These are phyloP conservation scores for Scomber colias DNA, from an alignment of 2,113 vertebrate species.

Conservation along the genomic window DNA sequence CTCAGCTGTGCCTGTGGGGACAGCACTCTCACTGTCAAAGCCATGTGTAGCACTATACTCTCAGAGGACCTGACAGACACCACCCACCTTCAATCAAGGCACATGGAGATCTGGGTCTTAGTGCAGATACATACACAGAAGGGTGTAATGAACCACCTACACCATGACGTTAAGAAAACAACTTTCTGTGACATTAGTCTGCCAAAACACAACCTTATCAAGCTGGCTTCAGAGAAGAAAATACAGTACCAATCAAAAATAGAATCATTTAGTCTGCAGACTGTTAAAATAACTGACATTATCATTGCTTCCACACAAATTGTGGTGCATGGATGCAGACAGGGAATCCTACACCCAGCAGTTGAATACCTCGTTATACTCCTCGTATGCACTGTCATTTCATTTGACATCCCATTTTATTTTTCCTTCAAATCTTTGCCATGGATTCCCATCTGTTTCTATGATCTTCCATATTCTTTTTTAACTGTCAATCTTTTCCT, in stretches of 20 bases:
- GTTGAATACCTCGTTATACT: slow-evolving; percentile 1
- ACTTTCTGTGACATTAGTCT: not conserved
- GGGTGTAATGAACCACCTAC: slow-evolving; percentile 16
- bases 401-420: not conserved
- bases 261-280: slow-evolving; percentile 11
- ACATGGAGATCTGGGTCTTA: slow-evolving; percentile 7
- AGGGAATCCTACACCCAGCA: too few relatives aligned
- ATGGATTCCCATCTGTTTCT: slow-evolving; percentile 26
- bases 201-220: not conserved
- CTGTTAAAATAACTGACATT: slow-evolving; percentile 18
- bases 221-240: not conserved
- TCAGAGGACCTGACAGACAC: slow-evolving; percentile 48
- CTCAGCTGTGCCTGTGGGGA: slow-evolving; percentile 40
- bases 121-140: not conserved
- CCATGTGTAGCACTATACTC: slow-evolving; percentile 52
- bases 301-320: slow-evolving; percentile 15
- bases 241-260: slow-evolving; percentile 1
- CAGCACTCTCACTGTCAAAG: slow-evolving; percentile 62
- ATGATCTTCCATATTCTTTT: not conserved
- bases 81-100: slow-evolving; percentile 9
- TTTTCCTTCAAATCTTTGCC: slow-evolving; percentile 28
- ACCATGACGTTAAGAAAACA: not conserved
- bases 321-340: not conserved
- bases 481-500: not conserved
- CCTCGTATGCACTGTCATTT: not conserved